phyloP scores from a whole-genome alignment of 2,113 vertebrate species.

The Lepisosteus oculatus region DNA sequence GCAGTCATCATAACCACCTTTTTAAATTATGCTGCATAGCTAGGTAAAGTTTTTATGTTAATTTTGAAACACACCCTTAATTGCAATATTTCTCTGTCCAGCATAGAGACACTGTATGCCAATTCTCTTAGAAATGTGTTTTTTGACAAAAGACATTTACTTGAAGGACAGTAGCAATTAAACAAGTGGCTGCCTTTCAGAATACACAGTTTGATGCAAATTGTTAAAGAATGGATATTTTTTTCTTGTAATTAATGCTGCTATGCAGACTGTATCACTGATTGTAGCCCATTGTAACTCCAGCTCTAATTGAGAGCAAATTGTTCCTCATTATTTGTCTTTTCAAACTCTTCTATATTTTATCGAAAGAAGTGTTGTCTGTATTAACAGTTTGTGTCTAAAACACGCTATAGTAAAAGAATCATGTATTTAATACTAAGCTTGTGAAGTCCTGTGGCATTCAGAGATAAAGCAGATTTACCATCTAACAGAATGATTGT shows the following conservation, averaged over 20 bases:
- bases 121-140: neutral
- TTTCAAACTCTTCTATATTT: slow-evolving; percentile 18
- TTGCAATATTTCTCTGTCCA: neutral
- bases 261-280: slow-evolving; percentile 26
- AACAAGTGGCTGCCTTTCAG: slow-evolving; percentile 28
- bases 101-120: neutral
- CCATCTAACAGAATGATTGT: too few species aligned
- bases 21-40: neutral
- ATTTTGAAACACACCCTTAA: slow-evolving; percentile 4
- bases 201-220: slow-evolving; percentile 21
- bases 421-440: too few species aligned
- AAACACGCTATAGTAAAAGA: neutral
- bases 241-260: slow-evolving; percentile 31
- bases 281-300: slow-evolving; percentile 21
- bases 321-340: slow-evolving; percentile 9
- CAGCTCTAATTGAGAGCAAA: slow-evolving; percentile 13
- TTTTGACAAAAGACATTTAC: slow-evolving; percentile 8
- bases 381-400: neutral
- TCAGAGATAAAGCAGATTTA: too few species aligned
- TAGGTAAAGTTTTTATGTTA: neutral
- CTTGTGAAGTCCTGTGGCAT: too few species aligned
- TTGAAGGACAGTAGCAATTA: slow-evolving; percentile 22
- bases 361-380: neutral
- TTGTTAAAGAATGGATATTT: slow-evolving; percentile 30
- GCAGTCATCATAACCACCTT: neutral